These are phyloP conservation scores for Galeruca laticollis DNA, from an alignment of 2,888 invertebrate genomes.

Conservation along the genomic window DNA sequence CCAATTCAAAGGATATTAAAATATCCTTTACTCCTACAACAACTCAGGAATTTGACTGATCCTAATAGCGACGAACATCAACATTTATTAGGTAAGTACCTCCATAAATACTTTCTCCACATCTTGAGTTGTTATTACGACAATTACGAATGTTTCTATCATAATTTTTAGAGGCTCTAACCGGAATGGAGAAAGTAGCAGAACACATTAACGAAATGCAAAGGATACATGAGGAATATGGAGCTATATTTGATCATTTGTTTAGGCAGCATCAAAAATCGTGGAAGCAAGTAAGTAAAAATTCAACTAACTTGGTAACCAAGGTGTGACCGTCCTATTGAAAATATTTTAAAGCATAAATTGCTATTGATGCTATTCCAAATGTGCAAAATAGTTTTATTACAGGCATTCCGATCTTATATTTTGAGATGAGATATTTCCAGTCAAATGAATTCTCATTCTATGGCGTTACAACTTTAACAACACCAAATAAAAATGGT, in stretches of 20 bases:
- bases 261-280: slow-evolving; percentile 96
- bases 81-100: slow-evolving; percentile 86
- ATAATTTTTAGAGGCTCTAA: slow-evolving; percentile 82
- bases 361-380: too few relatives aligned
- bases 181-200: slow-evolving; percentile 98
- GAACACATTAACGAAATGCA: slow-evolving; percentile 99
- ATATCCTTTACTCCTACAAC: slow-evolving; percentile 94
- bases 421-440: too few relatives aligned
- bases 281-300: slow-evolving; percentile 80
- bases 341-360: too few relatives aligned
- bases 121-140: too few relatives aligned
- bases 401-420: too few relatives aligned
- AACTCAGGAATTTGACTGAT: slow-evolving; percentile 93
- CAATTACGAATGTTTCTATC: neutral
- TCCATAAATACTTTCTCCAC: too few relatives aligned
- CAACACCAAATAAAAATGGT: too few relatives aligned
- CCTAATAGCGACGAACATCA: slow-evolving; percentile 93
- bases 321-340: too few relatives aligned
- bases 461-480: too few relatives aligned
- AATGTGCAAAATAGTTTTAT: too few relatives aligned
- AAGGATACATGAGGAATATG: slow-evolving; percentile 99
- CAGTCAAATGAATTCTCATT: too few relatives aligned
- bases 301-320: too few relatives aligned
- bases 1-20: slow-evolving; percentile 98
- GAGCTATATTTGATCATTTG: slow-evolving; percentile 97